These are phyloP conservation scores for Drosophila aff. DNA, from an alignment of 1,140 invertebrate genomes.

Conservation along the genomic window DNA sequence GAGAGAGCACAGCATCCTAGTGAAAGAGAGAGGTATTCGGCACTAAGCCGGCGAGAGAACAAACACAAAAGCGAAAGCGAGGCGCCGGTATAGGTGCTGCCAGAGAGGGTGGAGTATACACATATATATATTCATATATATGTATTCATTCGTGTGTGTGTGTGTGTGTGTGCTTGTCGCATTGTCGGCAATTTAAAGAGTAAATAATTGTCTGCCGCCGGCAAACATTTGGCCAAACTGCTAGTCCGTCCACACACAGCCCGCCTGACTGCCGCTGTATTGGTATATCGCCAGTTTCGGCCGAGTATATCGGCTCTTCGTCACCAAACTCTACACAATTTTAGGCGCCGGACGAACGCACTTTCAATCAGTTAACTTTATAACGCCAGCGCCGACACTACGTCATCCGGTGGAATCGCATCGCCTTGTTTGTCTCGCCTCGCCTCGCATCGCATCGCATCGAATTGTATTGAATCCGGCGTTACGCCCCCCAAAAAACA, in stretches of 20 bases:
- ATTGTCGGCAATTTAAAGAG: slow-evolving; percentile 72
- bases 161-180: slow-evolving; percentile 41
- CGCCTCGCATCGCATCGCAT: slow-evolving; percentile 7
- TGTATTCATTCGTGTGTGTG: slow-evolving; percentile 10
- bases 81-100: slow-evolving; percentile 39
- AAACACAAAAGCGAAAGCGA: slow-evolving; percentile 82
- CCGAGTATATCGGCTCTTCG: slow-evolving; percentile 49
- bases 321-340: slow-evolving; percentile 78
- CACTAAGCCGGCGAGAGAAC: slow-evolving; percentile 53
- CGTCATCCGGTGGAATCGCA: slow-evolving; percentile 53
- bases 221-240: slow-evolving; percentile 61
- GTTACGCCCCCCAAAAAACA: slow-evolving; percentile 17
- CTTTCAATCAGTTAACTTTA: slow-evolving; percentile 82
- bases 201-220: slow-evolving; percentile 62
- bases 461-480: neutral
- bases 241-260: slow-evolving; percentile 32
- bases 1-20: slow-evolving; percentile 28
- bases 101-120: slow-evolving; percentile 12
- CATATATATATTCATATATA: neutral
- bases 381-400: slow-evolving; percentile 75
- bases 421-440: slow-evolving; percentile 5
- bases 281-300: slow-evolving; percentile 13
- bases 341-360: slow-evolving; percentile 76
- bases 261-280: slow-evolving; percentile 25
- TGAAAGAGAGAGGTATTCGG: slow-evolving; percentile 3